Percentiles rank a stretch among this genome's conserved stretches.
Evolutionary conservation across 2,113 vertebrate genomes (phyloP).

Genomic region (Lagopus leucura): DNA sequence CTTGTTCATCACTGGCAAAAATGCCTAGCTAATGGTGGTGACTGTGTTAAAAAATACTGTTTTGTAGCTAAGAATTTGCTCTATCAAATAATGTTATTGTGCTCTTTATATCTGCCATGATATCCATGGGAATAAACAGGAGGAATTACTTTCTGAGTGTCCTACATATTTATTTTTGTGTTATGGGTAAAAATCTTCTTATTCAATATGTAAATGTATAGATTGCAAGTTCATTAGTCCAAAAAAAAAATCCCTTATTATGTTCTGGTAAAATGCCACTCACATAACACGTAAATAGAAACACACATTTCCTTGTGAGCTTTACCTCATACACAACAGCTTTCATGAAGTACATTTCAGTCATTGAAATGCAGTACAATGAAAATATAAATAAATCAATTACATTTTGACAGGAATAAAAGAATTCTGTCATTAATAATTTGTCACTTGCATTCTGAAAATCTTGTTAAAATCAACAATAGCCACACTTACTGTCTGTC

Average conservation of each 20-base stretch:
- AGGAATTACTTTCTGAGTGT: too few species aligned
- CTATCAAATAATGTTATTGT: too few species aligned
- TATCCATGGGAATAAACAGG: too few species aligned
- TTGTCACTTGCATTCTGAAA: neutral
- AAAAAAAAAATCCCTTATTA: neutral
- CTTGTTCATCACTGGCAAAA: too few species aligned
- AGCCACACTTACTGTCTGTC: neutral
- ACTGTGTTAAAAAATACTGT: too few species aligned
- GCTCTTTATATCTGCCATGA: too few species aligned
- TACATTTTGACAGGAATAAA: neutral
- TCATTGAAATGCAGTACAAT: neutral
- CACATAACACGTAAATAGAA: neutral
- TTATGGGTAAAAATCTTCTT: neutral
- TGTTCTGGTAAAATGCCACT: neutral
- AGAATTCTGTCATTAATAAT: neutral
- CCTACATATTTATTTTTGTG: neutral
- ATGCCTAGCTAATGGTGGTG: too few species aligned
- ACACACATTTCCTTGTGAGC: neutral
- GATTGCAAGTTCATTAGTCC: neutral
- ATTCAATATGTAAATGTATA: neutral
- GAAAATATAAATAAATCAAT: neutral
- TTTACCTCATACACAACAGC: neutral
- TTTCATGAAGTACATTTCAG: neutral
- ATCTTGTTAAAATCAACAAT: neutral
- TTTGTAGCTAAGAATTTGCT: too few species aligned